Conservation (phyloP, 2,113 vertebrate species). For the Trichomycterus rosablanca region DNA sequence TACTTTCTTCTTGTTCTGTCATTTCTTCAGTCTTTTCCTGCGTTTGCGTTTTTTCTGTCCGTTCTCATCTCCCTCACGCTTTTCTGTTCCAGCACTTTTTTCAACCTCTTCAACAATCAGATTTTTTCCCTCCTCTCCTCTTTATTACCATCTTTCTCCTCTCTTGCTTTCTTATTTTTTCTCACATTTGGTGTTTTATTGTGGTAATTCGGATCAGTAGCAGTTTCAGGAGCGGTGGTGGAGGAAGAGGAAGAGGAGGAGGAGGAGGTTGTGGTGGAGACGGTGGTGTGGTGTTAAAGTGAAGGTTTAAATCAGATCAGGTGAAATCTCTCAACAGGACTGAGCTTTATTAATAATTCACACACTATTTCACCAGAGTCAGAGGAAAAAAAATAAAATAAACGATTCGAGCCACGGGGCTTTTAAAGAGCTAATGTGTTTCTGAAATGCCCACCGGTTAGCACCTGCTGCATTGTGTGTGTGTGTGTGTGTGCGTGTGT, state of each 20-base stretch:
- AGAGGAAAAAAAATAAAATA: slow-evolving; percentile 20
- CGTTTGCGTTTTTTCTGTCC: not conserved
- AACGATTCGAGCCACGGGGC: slow-evolving; percentile 17
- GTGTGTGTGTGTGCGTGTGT: no score
- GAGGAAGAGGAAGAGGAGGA: no score
- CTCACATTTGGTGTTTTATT: not conserved
- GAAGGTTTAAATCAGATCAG: slow-evolving; percentile 66
- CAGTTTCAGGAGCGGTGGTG: no score
- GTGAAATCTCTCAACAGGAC: slow-evolving; percentile 61
- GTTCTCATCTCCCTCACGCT: no score
- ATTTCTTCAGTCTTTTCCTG: not conserved
- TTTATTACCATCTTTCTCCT: not conserved
- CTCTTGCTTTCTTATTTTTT: not conserved
- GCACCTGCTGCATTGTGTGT: slow-evolving; percentile 17
- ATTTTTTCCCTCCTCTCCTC: no score
- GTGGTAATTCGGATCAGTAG: no score
- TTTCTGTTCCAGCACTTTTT: no score
- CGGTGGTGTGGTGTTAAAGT: not conserved
- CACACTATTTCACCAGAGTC: slow-evolving; percentile 47
- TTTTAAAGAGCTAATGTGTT: slow-evolving; percentile 36
- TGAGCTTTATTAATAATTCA: slow-evolving; percentile 71
- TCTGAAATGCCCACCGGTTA: slow-evolving; percentile 20
- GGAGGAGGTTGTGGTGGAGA: no score
- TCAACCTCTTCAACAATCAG: no score
- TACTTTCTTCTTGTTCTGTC: no score